A percentile compares a stretch with the other conserved stretches of the same genome.
These are phyloP conservation scores for Alcis repandata DNA, from an alignment of 2,888 invertebrate genomes.

Conservation along the genomic window DNA sequence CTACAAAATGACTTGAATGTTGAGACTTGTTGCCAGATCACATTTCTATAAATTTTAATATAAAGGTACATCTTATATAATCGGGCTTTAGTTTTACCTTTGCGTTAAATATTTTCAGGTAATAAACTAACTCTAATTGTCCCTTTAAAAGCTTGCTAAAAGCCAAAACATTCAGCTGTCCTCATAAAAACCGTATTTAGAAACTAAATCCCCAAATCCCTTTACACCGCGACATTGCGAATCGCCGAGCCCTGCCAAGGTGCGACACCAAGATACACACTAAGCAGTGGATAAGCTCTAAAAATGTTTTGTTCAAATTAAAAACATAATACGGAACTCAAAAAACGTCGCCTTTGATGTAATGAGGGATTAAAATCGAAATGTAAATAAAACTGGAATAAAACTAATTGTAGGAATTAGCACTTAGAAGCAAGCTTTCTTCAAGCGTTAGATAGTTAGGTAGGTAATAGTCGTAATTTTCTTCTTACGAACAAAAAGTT, in stretches of 20 bases:
- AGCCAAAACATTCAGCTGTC: constrained; percentile 9
- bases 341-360: too few relatives aligned
- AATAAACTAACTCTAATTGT: constrained; percentile 7
- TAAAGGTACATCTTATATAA: too few relatives aligned
- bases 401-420: too few relatives aligned
- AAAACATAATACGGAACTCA: not conserved
- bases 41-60: too few relatives aligned
- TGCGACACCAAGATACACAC: constrained; percentile 3
- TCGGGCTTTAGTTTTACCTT: not conserved
- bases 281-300: constrained; percentile 10
- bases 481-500: not conserved
- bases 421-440: too few relatives aligned
- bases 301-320: not conserved
- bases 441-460: too few relatives aligned
- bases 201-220: constrained; percentile 42
- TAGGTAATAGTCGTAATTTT: not conserved
- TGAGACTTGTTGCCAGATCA: too few relatives aligned
- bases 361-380: too few relatives aligned
- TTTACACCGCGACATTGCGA: constrained; percentile 44
- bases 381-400: too few relatives aligned
- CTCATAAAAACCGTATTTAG: constrained; percentile 32
- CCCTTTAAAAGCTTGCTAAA: constrained; percentile 22
- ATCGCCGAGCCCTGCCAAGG: constrained; percentile 31
- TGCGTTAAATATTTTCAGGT: not conserved
- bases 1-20: too few relatives aligned